Percentiles rank a stretch among this genome's conserved stretches.
Conservation (phyloP, 1,140 invertebrate genomes). For the Maniola jurtina region DNA sequence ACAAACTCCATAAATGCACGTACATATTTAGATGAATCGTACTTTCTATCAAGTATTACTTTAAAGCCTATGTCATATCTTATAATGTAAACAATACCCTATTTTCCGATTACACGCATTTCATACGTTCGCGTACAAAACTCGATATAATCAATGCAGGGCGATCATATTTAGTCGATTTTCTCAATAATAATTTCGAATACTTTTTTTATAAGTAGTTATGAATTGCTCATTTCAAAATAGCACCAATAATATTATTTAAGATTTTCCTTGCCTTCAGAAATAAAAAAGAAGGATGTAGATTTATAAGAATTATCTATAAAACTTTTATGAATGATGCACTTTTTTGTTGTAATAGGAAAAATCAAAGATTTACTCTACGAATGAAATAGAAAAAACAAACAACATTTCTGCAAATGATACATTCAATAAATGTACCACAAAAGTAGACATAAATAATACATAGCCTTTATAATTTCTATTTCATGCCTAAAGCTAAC, state of each 20-base stretch:
- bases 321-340: too few species aligned
- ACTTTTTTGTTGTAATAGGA: too few species aligned
- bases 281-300: not conserved
- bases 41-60: constrained; percentile 15
- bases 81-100: constrained; percentile 60
- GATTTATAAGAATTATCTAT: not conserved
- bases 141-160: constrained; percentile 69
- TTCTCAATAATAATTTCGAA: constrained; percentile 4
- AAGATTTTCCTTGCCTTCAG: not conserved
- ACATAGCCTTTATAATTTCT: not conserved
- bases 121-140: constrained; percentile 58
- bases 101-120: constrained; percentile 70
- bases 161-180: constrained; percentile 17
- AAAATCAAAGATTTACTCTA: too few species aligned
- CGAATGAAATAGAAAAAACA: too few species aligned
- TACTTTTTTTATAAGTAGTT: not conserved
- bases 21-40: constrained; percentile 38
- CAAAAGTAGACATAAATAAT: too few species aligned
- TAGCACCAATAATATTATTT: constrained; percentile 45
- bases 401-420: too few species aligned
- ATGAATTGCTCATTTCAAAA: constrained; percentile 6
- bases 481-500: not conserved
- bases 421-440: too few species aligned
- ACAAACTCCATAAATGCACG: constrained; percentile 56
- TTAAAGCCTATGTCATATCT: constrained; percentile 69